Percentiles rank a stretch among this genome's conserved stretches.
Evolutionary conservation across 2,888 invertebrate genomes (phyloP).

Genomic region (Dione juno): DNA sequence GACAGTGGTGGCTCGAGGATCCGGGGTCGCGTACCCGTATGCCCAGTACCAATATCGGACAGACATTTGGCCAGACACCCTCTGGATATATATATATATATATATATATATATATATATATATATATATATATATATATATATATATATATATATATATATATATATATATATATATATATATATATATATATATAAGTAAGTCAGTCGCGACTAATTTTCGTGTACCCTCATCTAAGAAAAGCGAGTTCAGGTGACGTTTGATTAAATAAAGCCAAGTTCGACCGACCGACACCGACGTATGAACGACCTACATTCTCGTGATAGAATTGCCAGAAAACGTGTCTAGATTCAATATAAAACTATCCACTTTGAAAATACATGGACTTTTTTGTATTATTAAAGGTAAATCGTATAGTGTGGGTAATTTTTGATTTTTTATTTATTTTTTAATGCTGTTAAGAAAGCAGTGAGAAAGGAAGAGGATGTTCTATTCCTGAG

Average conservation of each 20-base stretch:
- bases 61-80: too few species aligned
- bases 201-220: slow-evolving; percentile 36
- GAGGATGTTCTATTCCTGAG: too few species aligned
- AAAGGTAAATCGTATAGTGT: neutral
- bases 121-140: too few species aligned
- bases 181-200: too few species aligned
- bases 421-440: neutral
- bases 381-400: slow-evolving; percentile 7
- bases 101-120: too few species aligned
- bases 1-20: too few species aligned
- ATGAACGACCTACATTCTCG: neutral
- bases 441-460: neutral
- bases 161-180: too few species aligned
- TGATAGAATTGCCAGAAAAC: slow-evolving; percentile 39
- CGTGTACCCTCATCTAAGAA: slow-evolving; percentile 40
- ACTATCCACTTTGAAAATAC: slow-evolving; percentile 14
- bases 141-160: too few species aligned
- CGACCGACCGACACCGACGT: slow-evolving; percentile 32
- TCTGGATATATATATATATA: too few species aligned
- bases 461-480: too few species aligned
- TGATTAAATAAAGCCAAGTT: slow-evolving; percentile 44
- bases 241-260: slow-evolving; percentile 41
- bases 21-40: too few species aligned
- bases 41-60: too few species aligned
- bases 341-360: slow-evolving; percentile 19